phyloP scores from a whole-genome alignment of 2,888 invertebrate species.

The Tenthredo scrophulariae region DNA sequence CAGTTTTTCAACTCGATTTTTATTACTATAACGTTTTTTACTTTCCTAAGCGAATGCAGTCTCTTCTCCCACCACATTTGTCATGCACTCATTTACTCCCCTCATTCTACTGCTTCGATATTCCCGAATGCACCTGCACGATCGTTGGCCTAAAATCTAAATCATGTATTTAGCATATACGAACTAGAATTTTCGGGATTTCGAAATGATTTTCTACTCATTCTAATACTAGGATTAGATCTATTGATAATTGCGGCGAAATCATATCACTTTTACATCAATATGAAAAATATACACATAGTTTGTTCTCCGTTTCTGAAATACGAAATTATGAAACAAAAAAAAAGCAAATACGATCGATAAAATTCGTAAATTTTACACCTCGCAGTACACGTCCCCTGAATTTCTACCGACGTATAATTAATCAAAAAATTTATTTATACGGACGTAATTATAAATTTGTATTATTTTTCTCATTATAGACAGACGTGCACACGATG shows the following conservation, averaged over 20 bases:
- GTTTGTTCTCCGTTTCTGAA: neutral
- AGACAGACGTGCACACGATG: slow-evolving; percentile 66
- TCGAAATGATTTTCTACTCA: neutral
- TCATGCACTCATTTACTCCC: neutral
- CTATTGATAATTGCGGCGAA: neutral
- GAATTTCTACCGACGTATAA: neutral
- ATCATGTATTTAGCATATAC: neutral
- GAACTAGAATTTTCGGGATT: neutral
- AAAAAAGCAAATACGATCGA: neutral
- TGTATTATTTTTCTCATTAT: slow-evolving; percentile 57
- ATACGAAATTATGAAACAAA: neutral
- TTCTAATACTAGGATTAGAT: neutral
- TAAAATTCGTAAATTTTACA: neutral
- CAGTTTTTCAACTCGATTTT: neutral
- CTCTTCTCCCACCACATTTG: neutral
- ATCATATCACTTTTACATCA: neutral
- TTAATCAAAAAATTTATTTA: neutral
- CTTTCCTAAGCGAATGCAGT: neutral
- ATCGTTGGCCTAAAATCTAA: neutral
- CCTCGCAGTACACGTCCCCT: neutral
- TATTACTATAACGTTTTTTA: neutral
- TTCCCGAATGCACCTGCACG: slow-evolving; percentile 7
- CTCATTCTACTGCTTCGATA: neutral
- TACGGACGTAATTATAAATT: slow-evolving; percentile 30
- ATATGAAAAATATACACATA: no score